These are phyloP conservation scores for Alsophila aescularia DNA, from an alignment of 2,888 invertebrate genomes.

Conservation along the genomic window DNA sequence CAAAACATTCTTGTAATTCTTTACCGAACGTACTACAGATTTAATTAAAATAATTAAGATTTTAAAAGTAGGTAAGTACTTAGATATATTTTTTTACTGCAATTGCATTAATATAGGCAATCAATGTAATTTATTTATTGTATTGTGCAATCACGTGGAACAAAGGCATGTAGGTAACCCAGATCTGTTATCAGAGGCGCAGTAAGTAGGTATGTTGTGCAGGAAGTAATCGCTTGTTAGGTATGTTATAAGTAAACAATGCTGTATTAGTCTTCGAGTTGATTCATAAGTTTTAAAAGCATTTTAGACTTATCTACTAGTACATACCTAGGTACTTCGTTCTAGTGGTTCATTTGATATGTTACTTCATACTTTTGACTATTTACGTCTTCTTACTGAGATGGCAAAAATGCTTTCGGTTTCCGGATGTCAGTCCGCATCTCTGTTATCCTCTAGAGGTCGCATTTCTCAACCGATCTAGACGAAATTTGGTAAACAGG, in stretches of 20 bases:
- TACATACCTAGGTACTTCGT: background rate
- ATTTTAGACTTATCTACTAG: background rate
- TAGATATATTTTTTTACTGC: background rate
- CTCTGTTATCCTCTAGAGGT: no score
- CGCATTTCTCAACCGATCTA: no score
- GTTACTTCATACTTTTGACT: no score
- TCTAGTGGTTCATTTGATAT: no score
- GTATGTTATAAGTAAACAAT: slow-evolving; percentile 10
- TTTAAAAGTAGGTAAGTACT: no score
- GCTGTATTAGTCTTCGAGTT: background rate
- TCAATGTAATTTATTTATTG: slow-evolving; percentile 1
- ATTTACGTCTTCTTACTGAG: no score
- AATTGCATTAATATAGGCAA: background rate
- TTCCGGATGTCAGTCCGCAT: no score
- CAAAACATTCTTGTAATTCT: no score
- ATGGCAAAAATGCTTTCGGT: no score
- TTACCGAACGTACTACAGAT: no score
- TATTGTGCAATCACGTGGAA: slow-evolving; percentile 14
- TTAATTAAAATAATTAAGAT: no score
- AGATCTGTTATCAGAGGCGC: slow-evolving; percentile 29
- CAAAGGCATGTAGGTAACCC: slow-evolving; percentile 27
- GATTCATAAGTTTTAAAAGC: slow-evolving; percentile 9
- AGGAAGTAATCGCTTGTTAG: background rate
- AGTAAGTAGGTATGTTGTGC: slow-evolving; percentile 14
- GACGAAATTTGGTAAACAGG: no score